phyloP scores from a whole-genome alignment of 2,797 vertebrate genomes.

The Iguana delicatissima region DNA sequence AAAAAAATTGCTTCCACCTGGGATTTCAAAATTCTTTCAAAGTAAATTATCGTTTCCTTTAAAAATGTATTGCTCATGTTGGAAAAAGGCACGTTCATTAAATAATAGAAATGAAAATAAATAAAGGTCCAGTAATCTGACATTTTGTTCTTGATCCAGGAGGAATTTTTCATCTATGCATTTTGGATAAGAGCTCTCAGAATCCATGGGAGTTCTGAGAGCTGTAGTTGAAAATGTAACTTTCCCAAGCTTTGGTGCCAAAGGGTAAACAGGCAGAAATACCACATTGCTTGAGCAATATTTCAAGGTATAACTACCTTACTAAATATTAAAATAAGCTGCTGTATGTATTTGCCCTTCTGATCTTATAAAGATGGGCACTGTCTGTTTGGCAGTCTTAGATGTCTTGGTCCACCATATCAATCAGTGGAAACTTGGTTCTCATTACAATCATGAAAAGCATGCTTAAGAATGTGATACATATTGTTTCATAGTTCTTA shows the following conservation, averaged over 20 bases:
- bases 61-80: conserved; percentile 43
- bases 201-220: background rate
- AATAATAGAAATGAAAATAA: conserved; percentile 61
- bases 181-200: background rate
- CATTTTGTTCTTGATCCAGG: conserved; percentile 49
- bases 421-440: background rate
- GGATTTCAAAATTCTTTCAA: conserved; percentile 69
- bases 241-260: background rate
- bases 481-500: too few relatives aligned
- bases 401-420: background rate
- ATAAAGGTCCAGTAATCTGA: conserved; percentile 61
- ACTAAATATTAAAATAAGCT: too few relatives aligned
- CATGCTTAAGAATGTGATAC: too few relatives aligned
- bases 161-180: conserved; percentile 13
- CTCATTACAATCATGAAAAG: background rate
- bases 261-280: background rate
- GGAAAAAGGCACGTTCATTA: conserved; percentile 57
- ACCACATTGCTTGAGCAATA: too few relatives aligned
- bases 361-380: background rate
- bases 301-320: too few relatives aligned
- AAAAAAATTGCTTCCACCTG: conserved; percentile 65
- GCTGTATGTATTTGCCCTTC: background rate
- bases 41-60: conserved; percentile 44
- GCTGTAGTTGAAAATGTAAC: background rate
- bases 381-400: background rate